Conservation (phyloP, 2,888 invertebrate species). For the Drosophila parthenogenetica region DNA sequence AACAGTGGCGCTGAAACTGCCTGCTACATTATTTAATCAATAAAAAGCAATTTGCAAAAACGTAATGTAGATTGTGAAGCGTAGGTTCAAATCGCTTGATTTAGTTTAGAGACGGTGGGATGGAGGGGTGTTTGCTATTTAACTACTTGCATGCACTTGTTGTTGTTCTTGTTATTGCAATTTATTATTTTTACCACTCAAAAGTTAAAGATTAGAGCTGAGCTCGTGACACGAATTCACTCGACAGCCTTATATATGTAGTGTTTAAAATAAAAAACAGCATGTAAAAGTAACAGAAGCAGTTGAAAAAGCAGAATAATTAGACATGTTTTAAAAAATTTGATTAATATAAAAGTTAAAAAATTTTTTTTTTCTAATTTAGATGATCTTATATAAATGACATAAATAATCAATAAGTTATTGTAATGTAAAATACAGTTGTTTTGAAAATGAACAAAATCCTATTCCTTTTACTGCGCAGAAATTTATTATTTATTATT, state of each 20-base stretch:
- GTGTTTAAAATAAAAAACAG: too few species aligned
- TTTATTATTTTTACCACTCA: conserved; percentile 61
- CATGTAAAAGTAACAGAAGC: too few species aligned
- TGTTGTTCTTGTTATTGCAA: conserved; percentile 33
- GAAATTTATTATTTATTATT: too few species aligned
- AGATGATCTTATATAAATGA: too few species aligned
- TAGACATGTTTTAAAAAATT: too few species aligned
- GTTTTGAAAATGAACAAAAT: too few species aligned
- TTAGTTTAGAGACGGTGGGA: conserved; percentile 12
- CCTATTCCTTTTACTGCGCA: too few species aligned
- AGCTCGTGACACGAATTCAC: conserved; percentile 25
- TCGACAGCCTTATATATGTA: neutral
- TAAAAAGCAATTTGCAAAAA: conserved; percentile 74
- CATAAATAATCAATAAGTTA: too few species aligned
- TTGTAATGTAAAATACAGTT: too few species aligned
- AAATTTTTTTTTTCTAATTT: too few species aligned
- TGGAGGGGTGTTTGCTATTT: conserved; percentile 33
- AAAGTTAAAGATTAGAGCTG: conserved; percentile 50
- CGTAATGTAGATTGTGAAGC: conserved; percentile 64
- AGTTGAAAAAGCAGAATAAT: too few species aligned
- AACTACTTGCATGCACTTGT: conserved; percentile 67
- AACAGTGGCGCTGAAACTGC: neutral
- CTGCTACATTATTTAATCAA: conserved; percentile 70
- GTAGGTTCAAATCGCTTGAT: conserved; percentile 25
- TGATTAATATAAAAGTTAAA: too few species aligned